Base-by-base conservation (phyloP, 2,888 invertebrate species). In the Timema cristinae region DNA sequence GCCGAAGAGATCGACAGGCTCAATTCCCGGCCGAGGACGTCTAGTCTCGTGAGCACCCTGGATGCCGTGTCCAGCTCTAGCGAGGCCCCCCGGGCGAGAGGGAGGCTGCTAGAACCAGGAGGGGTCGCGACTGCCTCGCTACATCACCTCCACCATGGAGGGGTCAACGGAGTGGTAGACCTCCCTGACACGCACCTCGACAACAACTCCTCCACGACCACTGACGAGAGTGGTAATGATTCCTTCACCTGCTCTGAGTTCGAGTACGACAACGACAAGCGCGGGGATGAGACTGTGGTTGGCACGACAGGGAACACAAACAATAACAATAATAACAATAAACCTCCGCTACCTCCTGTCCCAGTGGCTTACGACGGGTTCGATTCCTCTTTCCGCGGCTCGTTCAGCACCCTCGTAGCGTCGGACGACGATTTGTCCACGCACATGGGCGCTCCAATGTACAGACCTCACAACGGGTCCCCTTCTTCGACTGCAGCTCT, bases 201-300 rank as follows among this genome's bases (percentile, higher is more conserved):
- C 86, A 88, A 75, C 66, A 88, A 91, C 78, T 90, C 92, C 78
- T 92, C 93, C 10, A 92, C 93, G 9, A 93, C 96, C 10, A 94
- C 96, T 78, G 97, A 97, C 81, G 97, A 97, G 82, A 91, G 91
- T 76, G 92, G 92, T 7, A 96, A 97, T 83, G 97, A 98, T 81
- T 97, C 97, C 78, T 98, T 98, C 84, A 98, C 97, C 11, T 98
- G 97, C 84, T 97, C 97, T 0, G 97, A 97, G 85, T 97, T 97
- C 80, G 98, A 98, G 82, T 97, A 96, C 81, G 97, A 97, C 79
- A 95, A 95, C 80, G 93, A 93, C 79, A 93, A 93, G 79, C 85
- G 89, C 74, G 86, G 85, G 66, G 80, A 59, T 78, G 72, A 71
- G 69, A 68, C 71, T 67, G 67, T 56, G 52, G 67, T 69, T 72